Evolutionary conservation across 1,140 invertebrate species (phyloP), one percentile per base, ranked within the genome.

Genomic region (Trypoxylus dichotomus): DNA sequence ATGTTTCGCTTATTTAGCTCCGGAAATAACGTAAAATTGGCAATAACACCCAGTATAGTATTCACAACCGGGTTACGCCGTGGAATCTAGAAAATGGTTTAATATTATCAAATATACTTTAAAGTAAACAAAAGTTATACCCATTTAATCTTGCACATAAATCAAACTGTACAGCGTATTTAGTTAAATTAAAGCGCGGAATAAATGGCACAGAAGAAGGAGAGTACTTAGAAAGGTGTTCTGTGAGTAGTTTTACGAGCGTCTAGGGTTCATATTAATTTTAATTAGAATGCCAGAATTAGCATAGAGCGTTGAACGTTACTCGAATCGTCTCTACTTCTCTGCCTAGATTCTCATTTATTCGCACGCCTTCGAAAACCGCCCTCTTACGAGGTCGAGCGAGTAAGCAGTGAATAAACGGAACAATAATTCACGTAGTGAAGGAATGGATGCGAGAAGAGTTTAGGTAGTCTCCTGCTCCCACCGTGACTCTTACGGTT

Each of bases 261-360:
- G 60, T 15, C 6, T 29, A 27, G 27, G 1, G 60, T 68, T 68
- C 27, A 25, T 68, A 68, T 68, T 24, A n/a, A 27, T 68, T 68
- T 68, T 68, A 68, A 68, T 68, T 68, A 68, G 60, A 68, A 68
- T 13, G 21, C 24, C 60, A 29, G 60, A 11, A 68, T 68, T 68
- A 68, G 60, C 60, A 68, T 68, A 68, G 27, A 68, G 11, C 60
- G 60, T 15, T 68, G 5, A 15, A 68, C 1, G 60, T 68, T 25
- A 5, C 2, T 21, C 60, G 60, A 68, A 68, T 68, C 60, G 24
- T 68, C 21, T 21, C 60, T 68, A 68, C 24, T 68, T 11, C 27
- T 21, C 60, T 68, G 60, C 60, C 60, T 68, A 68, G 60, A 29
- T 68, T 68, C 60, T 68, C 24, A 68, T 68, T 68, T 68, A 68